Base-by-base conservation (phyloP, 2,888 invertebrate genomes). In the Caenorhabditis sp. region DNA sequence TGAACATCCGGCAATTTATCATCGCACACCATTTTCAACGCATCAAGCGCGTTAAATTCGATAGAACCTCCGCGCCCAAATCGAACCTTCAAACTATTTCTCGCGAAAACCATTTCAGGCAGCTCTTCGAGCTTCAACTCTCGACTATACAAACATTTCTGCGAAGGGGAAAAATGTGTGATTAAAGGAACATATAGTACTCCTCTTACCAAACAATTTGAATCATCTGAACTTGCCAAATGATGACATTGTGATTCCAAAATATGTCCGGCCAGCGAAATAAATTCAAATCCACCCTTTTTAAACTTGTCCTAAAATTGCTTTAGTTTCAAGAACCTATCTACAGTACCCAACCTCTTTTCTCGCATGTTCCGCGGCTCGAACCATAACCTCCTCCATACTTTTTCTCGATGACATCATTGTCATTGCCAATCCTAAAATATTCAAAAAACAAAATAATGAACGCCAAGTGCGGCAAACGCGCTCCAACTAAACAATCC, bases 61-160 rank as follows among this genome's bases (percentile, higher is more conserved):
- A 99, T 91, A 91, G 67, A 93, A 93, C 87, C 90, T 90, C 64
- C 89, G 90, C 21, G 62, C 50, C 52, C 59, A 20, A 71, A 90
- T 89, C 52, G 20, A 14, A 99, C 87, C 31, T 90, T 90, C 49
- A 99, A 89, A 72, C 91, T 89, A 88, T 99, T 99, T 84, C 94
- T 93, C 23, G 95, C 94, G 90, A 97, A 99, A 25, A 97, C 94
- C 97, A 99, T 99, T 88, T 99, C 99, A 5, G 99, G 99, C 84
- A 84, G 69, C 58, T 80, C 78, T 2, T 81, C 84, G n/a, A 87
- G 68, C n/a, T 74, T 31, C 27, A 86, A 73, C 56, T 78, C 72
- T 8, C 61, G 64, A 20, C 75, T 78, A 61, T 75, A 85, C 23
- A 65, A 59, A 69, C 86, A 86, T 21, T 82, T 71, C 81, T 84